Evolutionary conservation across 2,113 vertebrate genomes (phyloP), one percentile per base, ranked within the genome.

Genomic region (Neogobius melanostomus): DNA sequence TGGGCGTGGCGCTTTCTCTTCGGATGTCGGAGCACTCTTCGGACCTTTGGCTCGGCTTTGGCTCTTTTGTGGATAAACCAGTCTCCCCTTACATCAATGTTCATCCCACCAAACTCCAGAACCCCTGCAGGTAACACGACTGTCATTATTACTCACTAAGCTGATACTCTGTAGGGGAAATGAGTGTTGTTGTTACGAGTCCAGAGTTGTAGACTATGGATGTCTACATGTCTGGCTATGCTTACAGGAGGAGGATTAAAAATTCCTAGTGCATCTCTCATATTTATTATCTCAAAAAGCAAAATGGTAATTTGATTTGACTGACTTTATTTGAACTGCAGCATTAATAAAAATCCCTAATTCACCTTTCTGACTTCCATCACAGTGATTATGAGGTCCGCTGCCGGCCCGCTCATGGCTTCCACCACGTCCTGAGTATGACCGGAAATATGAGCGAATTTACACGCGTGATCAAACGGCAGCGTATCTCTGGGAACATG

Each of bases 1-100:
- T 97, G 80, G 98, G 96, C 68, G 92, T 94, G 78, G 95, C 95
- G 66, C 92, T 99, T 80, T 97, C 95, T 64, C 94, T 93, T 68
- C 95, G 94, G 69, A 98, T 98, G 96, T 90, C 80, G 3, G 92
- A 94, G 73, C 93, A 97, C 90, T 95, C 97, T 72, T 93, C 88
- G 51, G 96, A 98, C 90, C 95, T 99, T 80, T 93, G 93, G 83
- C 91, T 98, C 76, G 98, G 98, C 65, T 99, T 98, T 77, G 98
- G 98, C 79, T 98, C 98, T 0, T 99, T 98, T 44, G 98, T 99
- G 80, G 98, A 99, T 91, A 99, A 99, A 82, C 97, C 98, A 0
- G 95, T 98, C 15, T 97, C 97, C 12, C 98, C 98, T 0, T 99
- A 96, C 80, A 98, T 98, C 76, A 96, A 94, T 57, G 95, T 98